Evolutionary conservation across 2,797 vertebrate genomes (phyloP), one percentile per base, ranked within the genome.

Genomic region (Micropoecilia bifurca): DNA sequence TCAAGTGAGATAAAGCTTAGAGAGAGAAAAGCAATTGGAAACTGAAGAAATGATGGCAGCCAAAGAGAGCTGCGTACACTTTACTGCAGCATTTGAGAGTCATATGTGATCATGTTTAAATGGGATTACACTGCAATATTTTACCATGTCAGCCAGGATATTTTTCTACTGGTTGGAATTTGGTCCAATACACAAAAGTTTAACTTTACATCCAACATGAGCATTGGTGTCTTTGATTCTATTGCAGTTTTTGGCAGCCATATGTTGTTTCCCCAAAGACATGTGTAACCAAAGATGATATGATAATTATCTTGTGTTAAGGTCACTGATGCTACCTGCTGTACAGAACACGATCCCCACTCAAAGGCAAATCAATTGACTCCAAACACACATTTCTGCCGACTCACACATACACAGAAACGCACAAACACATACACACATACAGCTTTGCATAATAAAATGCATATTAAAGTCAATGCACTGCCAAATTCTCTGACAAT

Each of bases 241-340:
- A 59, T 13, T 79, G 81, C 25, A 63, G 74, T 81, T 78, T 57
- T 75, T 71, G 78, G 80, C 76, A 83, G 43, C 55, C 36, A 41
- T 73, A 45, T 78, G 53, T 78, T 83, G 66, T 81, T 83, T 87
- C 84, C 77, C 78, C 63, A 66, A 39, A 85, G 80, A 53, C 33
- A 25, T 20, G 77, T 63, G 82, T 91, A 90, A 88, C 25, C 71
- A 90, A 80, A 80, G 55, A 82, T 74, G 20, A 75, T 71, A 75
- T 71, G 18, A 48, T 48, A 8, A 50, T 22, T 22, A 82, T 71
- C 73, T 72, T 80, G 57, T 81, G 84, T 71, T 78, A 72, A 83
- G 87, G 87, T 90, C 89, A 85, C 30, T 36, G 50, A 55, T 81
- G 80, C 48, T 73, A 89, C 77, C 87, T 84, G 78, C 82, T 83